Conservation (phyloP, 2,113 vertebrate species). For the Epinephelus cyanopodus region DNA sequence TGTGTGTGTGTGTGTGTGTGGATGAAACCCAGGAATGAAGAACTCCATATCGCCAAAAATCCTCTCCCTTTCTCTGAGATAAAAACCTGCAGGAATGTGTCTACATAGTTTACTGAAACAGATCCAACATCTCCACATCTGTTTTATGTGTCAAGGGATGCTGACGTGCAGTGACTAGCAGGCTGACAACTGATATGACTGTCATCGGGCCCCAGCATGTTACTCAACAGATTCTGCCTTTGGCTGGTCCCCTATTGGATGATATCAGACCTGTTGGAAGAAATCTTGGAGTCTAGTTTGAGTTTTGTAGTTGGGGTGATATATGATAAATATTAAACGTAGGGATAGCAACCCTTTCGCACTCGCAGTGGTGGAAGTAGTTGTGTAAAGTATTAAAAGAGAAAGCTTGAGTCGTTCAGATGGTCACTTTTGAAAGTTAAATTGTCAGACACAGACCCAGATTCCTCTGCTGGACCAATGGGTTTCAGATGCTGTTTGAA, state of each 20-base stretch:
- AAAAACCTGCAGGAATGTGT: neutral
- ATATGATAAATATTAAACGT: too few relatives aligned
- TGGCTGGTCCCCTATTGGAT: too few relatives aligned
- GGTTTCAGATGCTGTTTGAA: neutral
- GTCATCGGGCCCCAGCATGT: too few relatives aligned
- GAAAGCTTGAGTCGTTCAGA: too few relatives aligned
- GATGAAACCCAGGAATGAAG: neutral
- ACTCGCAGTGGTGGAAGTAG: too few relatives aligned
- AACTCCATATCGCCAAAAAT: neutral
- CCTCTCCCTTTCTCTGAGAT: constrained; percentile 23
- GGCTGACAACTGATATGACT: neutral
- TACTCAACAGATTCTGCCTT: too few relatives aligned
- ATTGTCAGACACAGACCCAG: neutral
- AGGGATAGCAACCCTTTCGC: too few relatives aligned
- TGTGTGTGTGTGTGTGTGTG: neutral
- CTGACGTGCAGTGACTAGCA: neutral
- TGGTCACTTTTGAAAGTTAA: too few relatives aligned
- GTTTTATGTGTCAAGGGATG: neutral
- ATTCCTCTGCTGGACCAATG: neutral
- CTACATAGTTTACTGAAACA: neutral
- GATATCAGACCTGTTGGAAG: too few relatives aligned
- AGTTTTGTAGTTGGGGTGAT: too few relatives aligned
- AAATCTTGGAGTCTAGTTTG: too few relatives aligned
- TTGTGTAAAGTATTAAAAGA: too few relatives aligned
- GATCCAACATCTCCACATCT: neutral